A percentile compares a stretch with the other conserved stretches of the same genome.
phyloP scores from a whole-genome alignment of 2,888 invertebrate species.

The Neoascia interrupta region DNA sequence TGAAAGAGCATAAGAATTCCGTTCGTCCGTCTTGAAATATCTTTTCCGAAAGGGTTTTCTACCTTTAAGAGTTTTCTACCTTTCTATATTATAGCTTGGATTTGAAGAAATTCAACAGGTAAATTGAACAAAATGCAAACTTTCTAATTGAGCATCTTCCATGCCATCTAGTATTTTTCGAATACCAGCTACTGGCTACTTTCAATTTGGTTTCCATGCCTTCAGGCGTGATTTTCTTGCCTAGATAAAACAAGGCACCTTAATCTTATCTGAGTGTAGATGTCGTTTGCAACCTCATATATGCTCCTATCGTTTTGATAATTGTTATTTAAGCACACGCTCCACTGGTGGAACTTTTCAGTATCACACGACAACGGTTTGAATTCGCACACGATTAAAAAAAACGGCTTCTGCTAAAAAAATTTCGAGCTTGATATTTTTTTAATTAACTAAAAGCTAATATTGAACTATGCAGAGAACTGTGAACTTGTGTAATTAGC shows the following conservation, averaged over 20 bases:
- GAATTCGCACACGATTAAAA: constrained; percentile 14
- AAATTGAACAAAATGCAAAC: background rate
- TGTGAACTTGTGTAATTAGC: constrained; percentile 25
- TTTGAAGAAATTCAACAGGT: background rate
- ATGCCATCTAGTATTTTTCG: too few relatives aligned
- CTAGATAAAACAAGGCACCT: constrained; percentile 48
- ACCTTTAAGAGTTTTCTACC: too few relatives aligned
- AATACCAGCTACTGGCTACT: too few relatives aligned
- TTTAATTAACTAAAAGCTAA: background rate
- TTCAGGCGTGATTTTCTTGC: constrained; percentile 51
- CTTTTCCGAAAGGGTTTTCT: too few relatives aligned
- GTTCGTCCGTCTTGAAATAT: too few relatives aligned
- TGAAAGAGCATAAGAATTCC: too few relatives aligned
- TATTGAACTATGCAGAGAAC: background rate
- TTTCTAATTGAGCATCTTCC: too few relatives aligned
- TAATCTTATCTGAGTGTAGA: constrained; percentile 60
- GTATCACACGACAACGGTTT: constrained; percentile 42
- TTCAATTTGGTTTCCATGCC: constrained; percentile 54
- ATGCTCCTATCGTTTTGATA: constrained; percentile 49
- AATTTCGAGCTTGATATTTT: background rate
- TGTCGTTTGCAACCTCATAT: constrained; percentile 49
- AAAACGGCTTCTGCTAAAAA: background rate
- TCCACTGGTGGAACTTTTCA: constrained; percentile 45
- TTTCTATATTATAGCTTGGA: too few relatives aligned
- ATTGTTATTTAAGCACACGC: constrained; percentile 62